These are phyloP conservation scores for Eupithecia dodoneata DNA, from an alignment of 2,888 invertebrate species.

Conservation along the genomic window DNA sequence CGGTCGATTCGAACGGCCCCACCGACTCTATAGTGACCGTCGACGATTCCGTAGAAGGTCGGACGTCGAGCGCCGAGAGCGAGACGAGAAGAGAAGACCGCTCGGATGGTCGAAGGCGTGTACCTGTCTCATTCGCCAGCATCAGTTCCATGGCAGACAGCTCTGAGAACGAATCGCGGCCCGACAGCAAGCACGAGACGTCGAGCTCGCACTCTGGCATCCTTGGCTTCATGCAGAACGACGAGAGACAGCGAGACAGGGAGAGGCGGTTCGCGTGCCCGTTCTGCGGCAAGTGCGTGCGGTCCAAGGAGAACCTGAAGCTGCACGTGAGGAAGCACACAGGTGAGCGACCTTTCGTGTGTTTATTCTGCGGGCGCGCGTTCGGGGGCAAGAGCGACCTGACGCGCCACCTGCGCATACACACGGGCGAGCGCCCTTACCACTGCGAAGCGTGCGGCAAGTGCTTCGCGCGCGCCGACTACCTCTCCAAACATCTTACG, in stretches of 20 bases:
- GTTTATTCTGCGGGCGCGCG: conserved; percentile 93
- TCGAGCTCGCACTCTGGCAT: conserved; percentile 84
- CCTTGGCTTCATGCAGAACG: conserved; percentile 86
- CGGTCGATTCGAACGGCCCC: conserved; percentile 87
- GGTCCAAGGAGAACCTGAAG: conserved; percentile 94
- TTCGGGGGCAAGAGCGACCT: conserved; percentile 95
- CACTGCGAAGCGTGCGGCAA: conserved; percentile 97
- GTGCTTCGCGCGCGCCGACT: conserved; percentile 95
- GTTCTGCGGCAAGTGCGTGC: conserved; percentile 94
- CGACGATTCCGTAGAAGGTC: conserved; percentile 78
- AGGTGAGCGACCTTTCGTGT: conserved; percentile 95
- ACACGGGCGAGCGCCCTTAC: conserved; percentile 95
- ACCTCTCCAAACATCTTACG: conserved; percentile 95
- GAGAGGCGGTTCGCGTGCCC: conserved; percentile 93
- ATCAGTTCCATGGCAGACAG: conserved; percentile 82
- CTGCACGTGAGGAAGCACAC: conserved; percentile 94
- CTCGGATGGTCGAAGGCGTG: conserved; percentile 65
- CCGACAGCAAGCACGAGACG: conserved; percentile 80
- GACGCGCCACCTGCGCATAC: conserved; percentile 93
- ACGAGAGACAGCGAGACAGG: conserved; percentile 83
- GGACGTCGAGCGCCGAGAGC: conserved; percentile 72
- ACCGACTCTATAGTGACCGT: conserved; percentile 78
- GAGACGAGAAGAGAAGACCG: conserved; percentile 67
- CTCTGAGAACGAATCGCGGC: conserved; percentile 78
- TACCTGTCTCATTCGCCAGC: conserved; percentile 81